A percentile compares a stretch with the other conserved stretches of the same genome.
Conservation (phyloP, 2,888 invertebrate genomes). For the Dolomedes plantarius region DNA sequence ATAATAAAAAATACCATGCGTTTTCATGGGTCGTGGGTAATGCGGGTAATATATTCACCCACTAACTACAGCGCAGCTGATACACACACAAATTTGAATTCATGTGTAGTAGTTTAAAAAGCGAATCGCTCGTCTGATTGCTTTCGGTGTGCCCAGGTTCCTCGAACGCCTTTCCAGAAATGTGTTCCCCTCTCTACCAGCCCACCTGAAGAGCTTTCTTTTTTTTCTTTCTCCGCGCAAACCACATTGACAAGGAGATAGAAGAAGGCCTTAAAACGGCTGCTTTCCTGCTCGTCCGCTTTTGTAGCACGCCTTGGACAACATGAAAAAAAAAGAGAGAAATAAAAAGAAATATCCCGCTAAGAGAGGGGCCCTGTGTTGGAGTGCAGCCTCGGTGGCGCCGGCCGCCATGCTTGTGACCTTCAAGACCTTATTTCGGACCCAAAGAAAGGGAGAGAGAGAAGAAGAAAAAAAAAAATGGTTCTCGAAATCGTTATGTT, state of each 20-base stretch:
- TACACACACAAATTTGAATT: no score
- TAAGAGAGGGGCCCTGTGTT: conserved; percentile 42
- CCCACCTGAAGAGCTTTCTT: no score
- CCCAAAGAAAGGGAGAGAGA: not conserved
- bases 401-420: conserved; percentile 57
- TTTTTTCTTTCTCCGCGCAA: no score
- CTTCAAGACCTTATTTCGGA: conserved; percentile 68
- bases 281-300: not conserved
- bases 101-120: no score
- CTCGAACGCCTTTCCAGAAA: no score
- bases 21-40: no score
- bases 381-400: conserved; percentile 44
- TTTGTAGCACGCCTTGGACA: not conserved
- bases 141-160: no score
- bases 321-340: conserved; percentile 9
- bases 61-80: no score
- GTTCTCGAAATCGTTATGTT: not conserved
- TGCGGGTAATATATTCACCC: no score
- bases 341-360: conserved; percentile 29
- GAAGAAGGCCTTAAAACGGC: conserved; percentile 15
- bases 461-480: not conserved
- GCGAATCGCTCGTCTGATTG: no score
- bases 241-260: conserved; percentile 19
- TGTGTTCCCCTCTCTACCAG: no score
- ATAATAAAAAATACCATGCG: no score